phyloP scores from a whole-genome alignment of 2,797 vertebrate species.

The Chelon auratus region DNA sequence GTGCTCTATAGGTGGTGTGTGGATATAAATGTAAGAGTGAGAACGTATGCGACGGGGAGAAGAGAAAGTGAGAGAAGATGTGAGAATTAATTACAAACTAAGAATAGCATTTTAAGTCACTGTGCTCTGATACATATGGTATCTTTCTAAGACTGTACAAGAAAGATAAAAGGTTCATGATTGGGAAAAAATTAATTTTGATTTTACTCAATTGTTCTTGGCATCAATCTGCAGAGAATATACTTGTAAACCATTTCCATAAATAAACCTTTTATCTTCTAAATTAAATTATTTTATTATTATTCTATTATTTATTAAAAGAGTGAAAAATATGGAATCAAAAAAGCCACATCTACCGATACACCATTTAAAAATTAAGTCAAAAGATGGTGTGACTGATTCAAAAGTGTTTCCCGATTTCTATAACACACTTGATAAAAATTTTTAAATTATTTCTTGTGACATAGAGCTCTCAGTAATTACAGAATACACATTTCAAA shows the following conservation, averaged over 20 bases:
- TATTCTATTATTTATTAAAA: not conserved
- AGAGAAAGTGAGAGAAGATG: constrained; percentile 15
- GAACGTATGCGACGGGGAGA: constrained; percentile 8
- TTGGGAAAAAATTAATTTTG: no score
- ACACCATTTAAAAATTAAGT: not conserved
- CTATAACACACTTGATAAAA: not conserved
- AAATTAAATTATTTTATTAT: no score
- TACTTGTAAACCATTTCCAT: no score
- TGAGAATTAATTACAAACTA: constrained; percentile 33
- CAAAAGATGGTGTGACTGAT: not conserved
- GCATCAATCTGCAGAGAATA: no score
- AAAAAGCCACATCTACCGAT: not conserved
- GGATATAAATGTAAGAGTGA: constrained; percentile 29
- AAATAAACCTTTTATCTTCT: no score
- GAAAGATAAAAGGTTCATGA: no score
- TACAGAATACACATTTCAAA: no score
- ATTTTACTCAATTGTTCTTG: no score
- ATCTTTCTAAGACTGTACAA: not conserved
- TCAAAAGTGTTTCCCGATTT: not conserved
- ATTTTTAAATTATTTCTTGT: not conserved
- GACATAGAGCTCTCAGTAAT: no score
- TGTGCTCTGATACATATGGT: not conserved
- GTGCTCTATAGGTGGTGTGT: constrained; percentile 46
- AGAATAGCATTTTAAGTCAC: constrained; percentile 26
- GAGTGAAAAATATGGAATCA: not conserved